Conservation (phyloP, 2,888 invertebrate species). For the Cephus spinipes region DNA sequence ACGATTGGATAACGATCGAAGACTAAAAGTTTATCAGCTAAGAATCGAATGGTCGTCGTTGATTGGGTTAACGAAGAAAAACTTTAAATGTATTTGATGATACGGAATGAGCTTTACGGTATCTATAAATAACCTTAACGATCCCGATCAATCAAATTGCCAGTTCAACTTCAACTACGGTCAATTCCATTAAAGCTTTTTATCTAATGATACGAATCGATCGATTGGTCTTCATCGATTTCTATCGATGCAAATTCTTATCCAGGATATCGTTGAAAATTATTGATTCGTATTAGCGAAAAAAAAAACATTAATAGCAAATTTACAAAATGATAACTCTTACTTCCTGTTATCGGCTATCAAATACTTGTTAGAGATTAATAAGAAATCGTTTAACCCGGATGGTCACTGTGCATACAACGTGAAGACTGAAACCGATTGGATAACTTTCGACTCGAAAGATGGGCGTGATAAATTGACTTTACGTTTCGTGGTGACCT, state of each 20-base stretch:
- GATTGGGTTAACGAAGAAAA: background rate
- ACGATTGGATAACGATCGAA: background rate
- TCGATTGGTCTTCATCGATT: background rate
- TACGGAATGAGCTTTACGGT: background rate
- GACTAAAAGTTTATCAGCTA: background rate
- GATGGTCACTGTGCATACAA: no score
- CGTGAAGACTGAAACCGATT: background rate
- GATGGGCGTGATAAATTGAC: background rate
- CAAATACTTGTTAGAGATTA: slow-evolving; percentile 21
- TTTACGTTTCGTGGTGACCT: background rate
- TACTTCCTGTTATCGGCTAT: background rate
- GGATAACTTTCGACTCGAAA: background rate
- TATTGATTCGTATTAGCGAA: background rate
- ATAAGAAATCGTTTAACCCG: no score
- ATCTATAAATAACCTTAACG: background rate
- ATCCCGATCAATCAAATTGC: background rate
- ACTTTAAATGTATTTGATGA: background rate
- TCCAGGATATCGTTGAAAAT: background rate
- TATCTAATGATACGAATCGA: background rate
- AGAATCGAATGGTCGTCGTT: background rate
- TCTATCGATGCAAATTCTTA: background rate
- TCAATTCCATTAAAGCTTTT: background rate
- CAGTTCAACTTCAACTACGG: background rate
- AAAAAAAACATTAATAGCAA: background rate
- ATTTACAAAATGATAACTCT: background rate